phyloP scores from a whole-genome alignment of 2,888 invertebrate species.

The Scrobipalpa costella region DNA sequence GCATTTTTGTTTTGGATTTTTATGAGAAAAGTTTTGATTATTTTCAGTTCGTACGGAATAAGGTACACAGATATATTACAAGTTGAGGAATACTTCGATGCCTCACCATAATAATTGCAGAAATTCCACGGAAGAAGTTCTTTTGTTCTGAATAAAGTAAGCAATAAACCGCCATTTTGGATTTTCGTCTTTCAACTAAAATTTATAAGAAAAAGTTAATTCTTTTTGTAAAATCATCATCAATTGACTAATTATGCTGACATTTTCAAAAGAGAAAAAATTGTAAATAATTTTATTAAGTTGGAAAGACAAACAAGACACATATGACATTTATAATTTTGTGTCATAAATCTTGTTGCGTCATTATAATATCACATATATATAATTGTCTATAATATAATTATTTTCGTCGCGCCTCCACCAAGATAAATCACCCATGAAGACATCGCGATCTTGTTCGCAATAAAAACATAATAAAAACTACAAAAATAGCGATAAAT shows the following conservation, averaged over 20 bases:
- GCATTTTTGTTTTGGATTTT: constrained; percentile 82
- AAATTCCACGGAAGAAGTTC: not conserved
- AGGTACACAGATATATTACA: constrained; percentile 56
- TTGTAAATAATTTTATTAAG: no score
- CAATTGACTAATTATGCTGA: no score
- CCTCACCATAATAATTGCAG: constrained; percentile 55
- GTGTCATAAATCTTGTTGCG: no score
- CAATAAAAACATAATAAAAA: constrained; percentile 63
- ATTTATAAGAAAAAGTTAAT: no score
- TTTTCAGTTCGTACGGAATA: constrained; percentile 77
- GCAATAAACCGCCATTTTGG: no score
- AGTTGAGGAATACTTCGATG: constrained; percentile 56
- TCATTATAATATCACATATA: not conserved
- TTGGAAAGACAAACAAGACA: no score
- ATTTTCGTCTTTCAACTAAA: no score
- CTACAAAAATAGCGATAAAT: constrained; percentile 62
- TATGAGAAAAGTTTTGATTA: constrained; percentile 81
- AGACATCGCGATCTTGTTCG: constrained; percentile 45
- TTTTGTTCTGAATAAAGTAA: no score
- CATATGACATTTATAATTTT: no score
- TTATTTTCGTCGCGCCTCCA: constrained; percentile 42
- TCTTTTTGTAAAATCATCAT: no score
- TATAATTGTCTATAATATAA: constrained; percentile 26
- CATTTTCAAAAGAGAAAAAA: no score
- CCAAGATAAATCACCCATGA: constrained; percentile 48